A percentile compares a stretch with the other conserved stretches of the same genome.
phyloP scores from a whole-genome alignment of 2,888 invertebrate species.

The Pollenia amentaria region DNA sequence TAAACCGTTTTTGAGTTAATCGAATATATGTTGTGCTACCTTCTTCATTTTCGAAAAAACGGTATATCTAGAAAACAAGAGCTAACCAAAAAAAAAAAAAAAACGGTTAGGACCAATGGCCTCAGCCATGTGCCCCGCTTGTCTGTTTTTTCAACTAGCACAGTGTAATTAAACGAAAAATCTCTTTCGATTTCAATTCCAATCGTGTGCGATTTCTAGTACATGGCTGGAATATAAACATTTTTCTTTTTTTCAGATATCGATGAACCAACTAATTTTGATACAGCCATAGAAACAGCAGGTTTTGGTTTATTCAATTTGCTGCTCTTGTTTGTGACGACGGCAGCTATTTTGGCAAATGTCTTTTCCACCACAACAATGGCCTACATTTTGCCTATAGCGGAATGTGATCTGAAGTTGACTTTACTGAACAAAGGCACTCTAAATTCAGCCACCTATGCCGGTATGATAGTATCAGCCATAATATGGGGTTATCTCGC shows the following conservation, averaged over 20 bases:
- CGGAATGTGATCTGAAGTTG: conserved; percentile 90
- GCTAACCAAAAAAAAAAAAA: too few relatives aligned
- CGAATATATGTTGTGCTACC: too few relatives aligned
- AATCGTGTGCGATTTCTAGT: background rate
- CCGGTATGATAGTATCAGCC: conserved; percentile 92
- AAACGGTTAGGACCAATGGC: too few relatives aligned
- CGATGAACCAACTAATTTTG: conserved; percentile 87
- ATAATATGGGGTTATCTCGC: conserved; percentile 92
- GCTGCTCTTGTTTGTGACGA: conserved; percentile 86
- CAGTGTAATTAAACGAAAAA: too few relatives aligned
- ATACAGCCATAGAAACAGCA: conserved; percentile 88
- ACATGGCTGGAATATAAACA: background rate
- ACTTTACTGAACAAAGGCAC: conserved; percentile 89
- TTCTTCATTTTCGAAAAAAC: too few relatives aligned
- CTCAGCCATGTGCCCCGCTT: too few relatives aligned
- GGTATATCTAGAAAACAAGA: too few relatives aligned
- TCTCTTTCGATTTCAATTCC: too few relatives aligned
- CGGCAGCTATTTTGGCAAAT: conserved; percentile 89
- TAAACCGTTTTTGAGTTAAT: too few relatives aligned
- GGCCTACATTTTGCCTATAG: conserved; percentile 90
- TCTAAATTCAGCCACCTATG: conserved; percentile 89
- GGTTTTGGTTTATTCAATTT: conserved; percentile 90
- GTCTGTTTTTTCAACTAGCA: too few relatives aligned
- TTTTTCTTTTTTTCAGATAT: conserved; percentile 44
- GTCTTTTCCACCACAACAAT: conserved; percentile 90